These are phyloP conservation scores for Spinibarbus caldwelli DNA, from an alignment of 2,797 vertebrate genomes.

Conservation along the genomic window DNA sequence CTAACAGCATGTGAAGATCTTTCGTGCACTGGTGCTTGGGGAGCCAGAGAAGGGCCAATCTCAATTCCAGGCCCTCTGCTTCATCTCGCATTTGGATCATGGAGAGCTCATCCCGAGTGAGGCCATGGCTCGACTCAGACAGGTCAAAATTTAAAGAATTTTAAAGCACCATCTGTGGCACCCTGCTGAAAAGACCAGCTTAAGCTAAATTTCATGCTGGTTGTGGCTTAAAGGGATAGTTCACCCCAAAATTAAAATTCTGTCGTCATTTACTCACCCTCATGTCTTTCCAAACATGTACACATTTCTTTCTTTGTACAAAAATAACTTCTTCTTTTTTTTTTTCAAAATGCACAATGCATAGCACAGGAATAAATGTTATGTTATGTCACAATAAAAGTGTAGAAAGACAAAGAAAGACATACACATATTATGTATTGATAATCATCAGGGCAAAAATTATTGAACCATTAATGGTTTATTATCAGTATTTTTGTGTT, in stretches of 20 bases:
- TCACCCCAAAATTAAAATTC: background rate
- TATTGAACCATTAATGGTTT: background rate
- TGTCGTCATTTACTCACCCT: background rate
- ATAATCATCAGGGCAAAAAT: background rate
- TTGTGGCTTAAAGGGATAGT: background rate
- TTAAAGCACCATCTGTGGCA: background rate
- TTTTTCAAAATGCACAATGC: background rate
- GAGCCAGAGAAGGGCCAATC: constrained; percentile 87
- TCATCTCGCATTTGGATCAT: constrained; percentile 80
- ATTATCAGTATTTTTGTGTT: background rate
- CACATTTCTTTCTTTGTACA: background rate
- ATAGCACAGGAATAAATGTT: background rate
- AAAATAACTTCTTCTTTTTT: background rate
- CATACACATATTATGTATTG: background rate
- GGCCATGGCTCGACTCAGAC: constrained; percentile 86
- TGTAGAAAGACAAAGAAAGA: background rate
- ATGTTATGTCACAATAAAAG: too few relatives aligned
- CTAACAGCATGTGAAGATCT: constrained; percentile 85
- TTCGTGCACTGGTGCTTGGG: constrained; percentile 84
- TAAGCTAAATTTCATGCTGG: background rate
- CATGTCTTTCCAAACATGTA: background rate
- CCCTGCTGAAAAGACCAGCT: background rate
- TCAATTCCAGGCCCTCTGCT: constrained; percentile 87
- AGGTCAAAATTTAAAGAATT: constrained; percentile 70
- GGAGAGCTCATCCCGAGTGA: constrained; percentile 89